These are phyloP conservation scores for Suillia variegata DNA, from an alignment of 2,888 invertebrate species.

Conservation along the genomic window DNA sequence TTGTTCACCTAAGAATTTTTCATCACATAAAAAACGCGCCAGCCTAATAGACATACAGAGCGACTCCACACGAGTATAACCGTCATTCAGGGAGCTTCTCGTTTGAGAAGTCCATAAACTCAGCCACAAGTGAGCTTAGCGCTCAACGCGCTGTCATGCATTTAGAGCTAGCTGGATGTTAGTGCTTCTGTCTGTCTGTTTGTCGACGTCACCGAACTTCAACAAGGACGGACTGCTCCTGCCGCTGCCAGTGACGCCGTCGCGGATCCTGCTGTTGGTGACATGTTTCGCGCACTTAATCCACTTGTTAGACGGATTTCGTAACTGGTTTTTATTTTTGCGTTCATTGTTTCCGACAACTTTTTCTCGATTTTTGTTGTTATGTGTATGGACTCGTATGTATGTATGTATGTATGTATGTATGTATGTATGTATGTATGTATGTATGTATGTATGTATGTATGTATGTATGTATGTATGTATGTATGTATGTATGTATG, in stretches of 20 bases:
- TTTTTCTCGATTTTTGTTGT: too few relatives aligned
- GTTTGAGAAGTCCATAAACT: constrained; percentile 19
- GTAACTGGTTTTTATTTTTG: neutral
- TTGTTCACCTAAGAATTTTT: too few relatives aligned
- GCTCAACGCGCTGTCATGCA: constrained; percentile 10
- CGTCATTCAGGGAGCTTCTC: neutral
- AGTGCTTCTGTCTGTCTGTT: neutral
- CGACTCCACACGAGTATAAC: neutral
- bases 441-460: too few relatives aligned
- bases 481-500: too few relatives aligned
- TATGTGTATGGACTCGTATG: too few relatives aligned
- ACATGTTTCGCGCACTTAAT: constrained; percentile 26
- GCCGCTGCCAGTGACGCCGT: neutral
- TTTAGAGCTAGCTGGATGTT: neutral
- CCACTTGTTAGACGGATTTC: constrained; percentile 26
- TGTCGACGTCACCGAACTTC: neutral
- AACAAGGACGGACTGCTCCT: too few relatives aligned
- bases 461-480: too few relatives aligned
- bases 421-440: too few relatives aligned
- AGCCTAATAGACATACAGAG: neutral
- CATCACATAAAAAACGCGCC: too few relatives aligned
- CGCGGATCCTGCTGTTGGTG: constrained; percentile 15
- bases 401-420: too few relatives aligned
- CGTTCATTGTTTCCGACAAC: neutral
- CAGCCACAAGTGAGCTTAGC: constrained; percentile 20